Percentiles rank a stretch among this genome's conserved stretches.
phyloP scores from a whole-genome alignment of 2,797 vertebrate genomes.

The Myripristis jacobus region DNA sequence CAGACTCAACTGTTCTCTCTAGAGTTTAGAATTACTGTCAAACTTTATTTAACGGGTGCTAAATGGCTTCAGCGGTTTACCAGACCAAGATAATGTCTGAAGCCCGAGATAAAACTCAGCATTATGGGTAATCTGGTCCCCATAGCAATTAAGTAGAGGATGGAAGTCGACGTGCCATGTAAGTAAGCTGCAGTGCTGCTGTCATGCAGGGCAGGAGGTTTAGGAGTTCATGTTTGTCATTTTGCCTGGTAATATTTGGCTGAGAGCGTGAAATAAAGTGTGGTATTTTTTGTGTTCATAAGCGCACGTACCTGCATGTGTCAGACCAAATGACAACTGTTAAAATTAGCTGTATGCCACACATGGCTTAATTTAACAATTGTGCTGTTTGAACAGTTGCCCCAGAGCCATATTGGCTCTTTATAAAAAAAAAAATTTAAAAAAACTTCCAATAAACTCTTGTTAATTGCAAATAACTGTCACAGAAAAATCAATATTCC shows the following conservation, averaged over 20 bases:
- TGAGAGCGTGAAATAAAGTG: background rate
- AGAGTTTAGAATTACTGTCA: slow-evolving; percentile 29
- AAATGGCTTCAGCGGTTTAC: slow-evolving; percentile 33
- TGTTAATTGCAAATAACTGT: too few relatives aligned
- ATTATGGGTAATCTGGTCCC: slow-evolving; percentile 61
- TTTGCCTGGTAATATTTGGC: background rate
- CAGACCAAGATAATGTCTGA: slow-evolving; percentile 34
- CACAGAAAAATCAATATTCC: too few relatives aligned
- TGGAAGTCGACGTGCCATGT: slow-evolving; percentile 36
- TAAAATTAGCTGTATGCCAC: too few relatives aligned
- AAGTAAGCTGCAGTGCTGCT: slow-evolving; percentile 21
- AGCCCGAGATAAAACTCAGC: slow-evolving; percentile 43
- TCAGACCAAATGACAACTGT: too few relatives aligned
- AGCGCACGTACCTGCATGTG: background rate
- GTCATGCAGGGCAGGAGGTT: slow-evolving; percentile 2
- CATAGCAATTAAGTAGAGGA: slow-evolving; percentile 55
- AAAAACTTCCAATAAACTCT: too few relatives aligned
- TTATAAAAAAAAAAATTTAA: too few relatives aligned
- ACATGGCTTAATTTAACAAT: too few relatives aligned
- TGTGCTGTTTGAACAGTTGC: too few relatives aligned
- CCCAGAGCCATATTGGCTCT: too few relatives aligned
- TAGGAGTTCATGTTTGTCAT: slow-evolving; percentile 4
- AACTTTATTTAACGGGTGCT: slow-evolving; percentile 33
- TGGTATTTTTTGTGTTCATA: background rate
- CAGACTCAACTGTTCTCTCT: slow-evolving; percentile 3